Conservation (phyloP, 2,113 vertebrate genomes). For the Syngnathus typhle region DNA sequence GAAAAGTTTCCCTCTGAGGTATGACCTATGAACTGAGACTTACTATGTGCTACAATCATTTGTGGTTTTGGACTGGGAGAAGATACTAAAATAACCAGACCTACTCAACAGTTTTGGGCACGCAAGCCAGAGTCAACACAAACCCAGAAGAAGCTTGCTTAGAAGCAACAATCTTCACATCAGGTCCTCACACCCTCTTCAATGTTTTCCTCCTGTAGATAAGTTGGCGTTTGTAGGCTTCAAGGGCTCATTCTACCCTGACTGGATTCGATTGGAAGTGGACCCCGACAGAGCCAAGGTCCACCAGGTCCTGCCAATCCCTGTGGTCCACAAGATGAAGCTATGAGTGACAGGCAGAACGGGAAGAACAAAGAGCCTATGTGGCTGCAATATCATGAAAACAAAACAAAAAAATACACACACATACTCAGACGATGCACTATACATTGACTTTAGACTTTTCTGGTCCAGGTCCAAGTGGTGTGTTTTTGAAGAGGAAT, state of each 20-base stretch:
- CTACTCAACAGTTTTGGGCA: too few species aligned
- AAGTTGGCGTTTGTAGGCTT: constrained; percentile 59
- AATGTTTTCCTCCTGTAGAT: constrained; percentile 33
- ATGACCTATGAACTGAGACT: not conserved
- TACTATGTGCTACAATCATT: too few species aligned
- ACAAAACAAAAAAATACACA: constrained; percentile 14
- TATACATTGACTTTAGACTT: constrained; percentile 18
- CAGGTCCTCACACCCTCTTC: not conserved
- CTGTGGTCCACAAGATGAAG: constrained; percentile 67
- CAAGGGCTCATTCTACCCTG: constrained; percentile 53
- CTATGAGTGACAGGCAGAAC: constrained; percentile 71
- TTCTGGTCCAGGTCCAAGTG: constrained; percentile 14
- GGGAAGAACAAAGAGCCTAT: constrained; percentile 18
- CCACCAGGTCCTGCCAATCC: constrained; percentile 55
- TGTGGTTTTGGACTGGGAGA: not conserved
- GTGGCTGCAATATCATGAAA: constrained; percentile 13
- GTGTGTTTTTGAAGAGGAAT: constrained; percentile 16
- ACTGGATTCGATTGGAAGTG: constrained; percentile 53
- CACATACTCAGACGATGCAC: constrained; percentile 11
- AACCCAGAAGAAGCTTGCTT: not conserved
- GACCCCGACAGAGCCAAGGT: constrained; percentile 47
- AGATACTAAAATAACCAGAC: not conserved
- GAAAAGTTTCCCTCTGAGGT: not conserved
- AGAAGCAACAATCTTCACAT: not conserved
- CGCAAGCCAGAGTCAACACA: not conserved